A percentile compares a stretch with the other conserved stretches of the same genome.
phyloP scores from a whole-genome alignment of 2,797 vertebrate genomes.

The Sebastes reedi region DNA sequence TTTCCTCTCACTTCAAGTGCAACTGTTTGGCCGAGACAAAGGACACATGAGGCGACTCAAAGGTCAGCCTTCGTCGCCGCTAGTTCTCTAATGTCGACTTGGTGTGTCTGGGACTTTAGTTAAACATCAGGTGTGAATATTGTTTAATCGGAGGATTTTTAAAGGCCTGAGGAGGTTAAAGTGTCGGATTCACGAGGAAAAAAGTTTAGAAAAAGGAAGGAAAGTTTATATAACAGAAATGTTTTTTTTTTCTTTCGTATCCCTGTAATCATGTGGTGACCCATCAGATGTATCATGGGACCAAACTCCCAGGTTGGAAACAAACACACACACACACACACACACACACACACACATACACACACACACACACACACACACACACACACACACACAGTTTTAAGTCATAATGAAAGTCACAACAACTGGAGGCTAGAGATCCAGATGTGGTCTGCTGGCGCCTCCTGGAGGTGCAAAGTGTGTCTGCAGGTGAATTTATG shows the following conservation, averaged over 20 bases:
- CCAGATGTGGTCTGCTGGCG: neutral
- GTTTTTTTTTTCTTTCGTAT: neutral
- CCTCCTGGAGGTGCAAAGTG: conserved; percentile 28
- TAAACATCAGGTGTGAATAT: neutral
- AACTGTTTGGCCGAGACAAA: no score
- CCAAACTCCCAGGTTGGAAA: neutral
- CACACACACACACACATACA: no score
- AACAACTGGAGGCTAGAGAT: fast-evolving
- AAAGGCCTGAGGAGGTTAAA: neutral
- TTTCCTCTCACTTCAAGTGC: no score
- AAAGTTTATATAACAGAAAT: neutral
- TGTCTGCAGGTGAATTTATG: neutral
- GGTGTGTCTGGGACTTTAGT: no score
- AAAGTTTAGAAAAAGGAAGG: neutral
- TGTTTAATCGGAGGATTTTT: neutral
- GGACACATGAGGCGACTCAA: no score
- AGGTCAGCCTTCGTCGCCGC: no score
- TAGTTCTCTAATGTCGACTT: no score
- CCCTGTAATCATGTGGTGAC: neutral
- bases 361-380: neutral
- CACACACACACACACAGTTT: neutral
- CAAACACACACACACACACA: no score
- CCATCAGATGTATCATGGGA: neutral
- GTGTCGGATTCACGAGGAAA: neutral
- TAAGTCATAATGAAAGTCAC: neutral